phyloP scores from a whole-genome alignment of 2,113 vertebrate genomes.

The Ariopsis seemanni region DNA sequence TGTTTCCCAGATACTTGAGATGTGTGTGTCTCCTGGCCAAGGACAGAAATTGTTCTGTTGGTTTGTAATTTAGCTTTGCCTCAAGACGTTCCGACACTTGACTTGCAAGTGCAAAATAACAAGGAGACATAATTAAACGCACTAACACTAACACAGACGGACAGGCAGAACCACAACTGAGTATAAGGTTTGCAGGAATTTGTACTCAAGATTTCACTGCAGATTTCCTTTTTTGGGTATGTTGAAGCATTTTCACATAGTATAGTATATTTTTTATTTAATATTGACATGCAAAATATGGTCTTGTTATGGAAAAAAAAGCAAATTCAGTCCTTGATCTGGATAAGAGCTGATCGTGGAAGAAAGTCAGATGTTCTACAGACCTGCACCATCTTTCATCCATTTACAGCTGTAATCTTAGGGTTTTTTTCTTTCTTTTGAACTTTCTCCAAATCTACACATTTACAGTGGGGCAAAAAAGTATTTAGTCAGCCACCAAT shows the following conservation, averaged over 20 bases:
- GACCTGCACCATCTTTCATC: not conserved
- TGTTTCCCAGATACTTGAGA: constrained; percentile 25
- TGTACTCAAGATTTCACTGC: not conserved
- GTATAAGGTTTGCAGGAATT: not conserved
- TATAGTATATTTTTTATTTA: not conserved
- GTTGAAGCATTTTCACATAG: not conserved
- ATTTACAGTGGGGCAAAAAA: no score
- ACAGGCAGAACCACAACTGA: constrained; percentile 2
- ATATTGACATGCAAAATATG: not conserved
- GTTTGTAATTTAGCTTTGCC: constrained; percentile 17
- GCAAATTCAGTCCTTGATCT: not conserved
- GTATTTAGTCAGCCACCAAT: no score
- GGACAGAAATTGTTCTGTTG: not conserved
- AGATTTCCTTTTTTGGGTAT: constrained; percentile 2
- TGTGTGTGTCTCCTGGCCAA: constrained; percentile 13
- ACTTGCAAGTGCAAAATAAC: constrained; percentile 15
- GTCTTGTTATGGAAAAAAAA: not conserved
- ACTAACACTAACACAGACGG: constrained; percentile 7
- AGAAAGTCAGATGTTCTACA: not conserved
- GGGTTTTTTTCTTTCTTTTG: not conserved
- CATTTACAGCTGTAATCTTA: not conserved
- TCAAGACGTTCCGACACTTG: constrained; percentile 4
- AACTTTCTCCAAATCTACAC: no score
- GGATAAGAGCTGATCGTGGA: not conserved
- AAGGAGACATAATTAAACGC: constrained; percentile 10